Evolutionary conservation across 2,797 vertebrate genomes (phyloP).

Genomic region (Bufotes viridis): DNA sequence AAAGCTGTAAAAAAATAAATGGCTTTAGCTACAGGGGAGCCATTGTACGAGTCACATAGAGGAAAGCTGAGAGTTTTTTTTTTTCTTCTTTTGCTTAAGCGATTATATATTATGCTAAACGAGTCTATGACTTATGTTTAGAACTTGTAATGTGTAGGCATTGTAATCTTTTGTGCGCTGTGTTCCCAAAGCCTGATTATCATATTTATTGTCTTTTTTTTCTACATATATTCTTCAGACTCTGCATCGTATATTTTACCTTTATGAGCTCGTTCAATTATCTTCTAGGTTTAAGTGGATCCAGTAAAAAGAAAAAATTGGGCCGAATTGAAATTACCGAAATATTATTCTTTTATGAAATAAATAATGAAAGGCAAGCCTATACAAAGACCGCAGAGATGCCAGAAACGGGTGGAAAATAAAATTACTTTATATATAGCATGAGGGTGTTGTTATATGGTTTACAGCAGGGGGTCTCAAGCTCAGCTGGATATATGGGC

Average conservation of each 20-base stretch:
- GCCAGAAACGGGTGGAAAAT: background rate
- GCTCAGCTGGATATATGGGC: background rate
- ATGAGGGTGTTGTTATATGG: background rate
- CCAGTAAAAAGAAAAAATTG: conserved; percentile 16
- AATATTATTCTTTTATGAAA: conserved; percentile 25
- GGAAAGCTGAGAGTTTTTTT: conserved; percentile 26
- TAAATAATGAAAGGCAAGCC: conserved; percentile 15
- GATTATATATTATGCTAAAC: conserved; percentile 47
- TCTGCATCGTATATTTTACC: conserved; percentile 51
- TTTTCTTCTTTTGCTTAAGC: conserved; percentile 22
- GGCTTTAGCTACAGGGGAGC: conserved; percentile 49
- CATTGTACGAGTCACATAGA: background rate
- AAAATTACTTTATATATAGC: background rate
- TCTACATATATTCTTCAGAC: conserved; percentile 53
- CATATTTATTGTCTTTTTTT: conserved; percentile 57
- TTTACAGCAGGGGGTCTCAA: background rate
- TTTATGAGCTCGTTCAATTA: conserved; percentile 52
- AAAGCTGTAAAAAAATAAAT: conserved; percentile 53
- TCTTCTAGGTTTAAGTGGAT: conserved; percentile 33
- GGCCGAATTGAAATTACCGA: background rate
- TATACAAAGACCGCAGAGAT: background rate
- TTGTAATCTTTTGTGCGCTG: conserved; percentile 22
- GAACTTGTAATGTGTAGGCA: conserved; percentile 32
- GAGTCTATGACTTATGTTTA: conserved; percentile 38
- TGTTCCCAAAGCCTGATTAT: conserved; percentile 41